A percentile compares a stretch with the other conserved stretches of the same genome.
These are phyloP conservation scores for Sebastes cheni DNA, from an alignment of 2,797 vertebrate genomes.

Conservation along the genomic window DNA sequence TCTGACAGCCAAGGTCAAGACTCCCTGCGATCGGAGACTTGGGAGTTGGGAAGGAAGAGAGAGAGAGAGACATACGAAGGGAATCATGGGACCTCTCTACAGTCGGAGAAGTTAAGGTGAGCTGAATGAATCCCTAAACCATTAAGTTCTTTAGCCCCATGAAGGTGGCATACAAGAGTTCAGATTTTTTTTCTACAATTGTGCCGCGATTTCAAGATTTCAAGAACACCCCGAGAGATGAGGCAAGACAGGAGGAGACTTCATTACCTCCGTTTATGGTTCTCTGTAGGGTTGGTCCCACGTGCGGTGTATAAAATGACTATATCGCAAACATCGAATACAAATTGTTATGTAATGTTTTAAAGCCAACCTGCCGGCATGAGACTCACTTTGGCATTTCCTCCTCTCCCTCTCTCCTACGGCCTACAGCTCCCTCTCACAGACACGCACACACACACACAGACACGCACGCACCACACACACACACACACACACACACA, in stretches of 20 bases:
- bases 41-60: neutral
- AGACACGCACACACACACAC: too few relatives aligned
- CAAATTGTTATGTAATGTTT: too few relatives aligned
- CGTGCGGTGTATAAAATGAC: too few relatives aligned
- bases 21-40: conserved; percentile 15
- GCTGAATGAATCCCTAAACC: neutral
- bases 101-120: neutral
- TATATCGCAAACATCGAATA: too few relatives aligned
- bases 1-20: conserved; percentile 78
- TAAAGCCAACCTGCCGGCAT: too few relatives aligned
- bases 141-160: neutral
- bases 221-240: neutral
- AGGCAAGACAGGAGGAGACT: neutral
- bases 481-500: too few relatives aligned
- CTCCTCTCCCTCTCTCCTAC: too few relatives aligned
- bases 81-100: neutral
- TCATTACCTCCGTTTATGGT: neutral
- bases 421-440: too few relatives aligned
- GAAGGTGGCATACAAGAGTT: neutral
- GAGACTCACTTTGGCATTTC: too few relatives aligned
- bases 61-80: too few relatives aligned
- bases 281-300: too few relatives aligned
- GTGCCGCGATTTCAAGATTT: neutral
- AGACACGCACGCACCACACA: too few relatives aligned
- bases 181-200: neutral